phyloP scores from a whole-genome alignment of 2,888 invertebrate genomes.

The Julus scanicus region DNA sequence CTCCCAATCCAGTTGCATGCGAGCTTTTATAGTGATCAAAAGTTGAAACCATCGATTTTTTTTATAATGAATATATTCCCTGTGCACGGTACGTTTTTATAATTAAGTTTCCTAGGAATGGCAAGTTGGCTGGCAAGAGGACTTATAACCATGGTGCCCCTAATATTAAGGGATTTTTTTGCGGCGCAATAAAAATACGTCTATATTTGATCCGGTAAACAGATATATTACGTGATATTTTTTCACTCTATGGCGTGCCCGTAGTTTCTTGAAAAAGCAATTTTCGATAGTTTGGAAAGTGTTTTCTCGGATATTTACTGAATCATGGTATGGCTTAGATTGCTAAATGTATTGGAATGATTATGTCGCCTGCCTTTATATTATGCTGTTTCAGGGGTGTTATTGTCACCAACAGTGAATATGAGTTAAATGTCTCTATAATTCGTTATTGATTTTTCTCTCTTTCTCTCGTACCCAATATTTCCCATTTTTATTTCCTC shows the following conservation, averaged over 20 bases:
- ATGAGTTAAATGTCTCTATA: slow-evolving; percentile 50
- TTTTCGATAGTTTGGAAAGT: slow-evolving; percentile 25
- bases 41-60: slow-evolving; percentile 45
- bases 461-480: slow-evolving; percentile 9
- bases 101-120: slow-evolving; percentile 40
- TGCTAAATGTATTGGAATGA: slow-evolving; percentile 52
- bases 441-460: slow-evolving; percentile 50
- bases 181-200: slow-evolving; percentile 2
- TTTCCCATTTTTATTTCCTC: slow-evolving; percentile 34
- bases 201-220: slow-evolving; percentile 40
- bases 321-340: slow-evolving; percentile 41
- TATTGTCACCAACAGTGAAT: slow-evolving; percentile 39
- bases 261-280: slow-evolving; percentile 33
- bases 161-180: slow-evolving; percentile 4
- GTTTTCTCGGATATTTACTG: slow-evolving; percentile 46
- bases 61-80: slow-evolving; percentile 45
- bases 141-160: slow-evolving; percentile 33
- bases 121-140: slow-evolving; percentile 34
- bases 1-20: background rate
- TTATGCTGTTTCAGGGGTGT: slow-evolving; percentile 46
- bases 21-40: slow-evolving; percentile 31
- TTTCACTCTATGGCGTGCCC: background rate
- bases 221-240: slow-evolving; percentile 35
- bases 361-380: slow-evolving; percentile 48
- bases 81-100: slow-evolving; percentile 9